These are phyloP conservation scores for Carpatolechia fugitivella DNA, from an alignment of 2,888 invertebrate genomes.

Conservation along the genomic window DNA sequence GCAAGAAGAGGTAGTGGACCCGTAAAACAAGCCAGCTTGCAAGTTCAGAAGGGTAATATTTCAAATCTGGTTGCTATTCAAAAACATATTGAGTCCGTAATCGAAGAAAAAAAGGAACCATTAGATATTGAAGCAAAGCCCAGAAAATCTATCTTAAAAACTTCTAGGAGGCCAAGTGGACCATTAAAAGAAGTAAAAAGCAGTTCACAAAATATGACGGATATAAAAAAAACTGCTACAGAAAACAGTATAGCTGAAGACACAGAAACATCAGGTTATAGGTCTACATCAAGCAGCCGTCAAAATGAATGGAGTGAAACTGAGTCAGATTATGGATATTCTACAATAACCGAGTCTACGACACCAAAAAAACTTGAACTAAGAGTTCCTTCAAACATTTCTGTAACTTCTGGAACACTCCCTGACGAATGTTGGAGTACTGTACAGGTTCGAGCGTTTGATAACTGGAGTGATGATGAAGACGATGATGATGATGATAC, in stretches of 20 bases:
- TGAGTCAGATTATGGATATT: constrained; percentile 82
- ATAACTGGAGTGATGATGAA: constrained; percentile 63
- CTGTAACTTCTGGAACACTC: constrained; percentile 65
- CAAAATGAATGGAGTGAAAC: constrained; percentile 69
- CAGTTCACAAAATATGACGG: constrained; percentile 25
- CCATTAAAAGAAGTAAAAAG: constrained; percentile 37
- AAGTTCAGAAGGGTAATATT: constrained; percentile 46
- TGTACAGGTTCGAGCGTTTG: constrained; percentile 59
- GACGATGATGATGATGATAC: constrained; percentile 60
- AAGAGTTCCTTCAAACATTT: constrained; percentile 52
- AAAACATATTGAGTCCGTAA: constrained; percentile 31
- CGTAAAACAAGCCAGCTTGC: constrained; percentile 44
- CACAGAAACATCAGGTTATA: constrained; percentile 78
- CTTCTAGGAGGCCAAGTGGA: constrained; percentile 43
- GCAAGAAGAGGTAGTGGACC: constrained; percentile 56
- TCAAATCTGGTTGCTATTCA: constrained; percentile 42
- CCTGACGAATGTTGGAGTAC: constrained; percentile 75
- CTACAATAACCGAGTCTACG: constrained; percentile 79
- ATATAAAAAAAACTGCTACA: constrained; percentile 27
- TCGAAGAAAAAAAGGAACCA: constrained; percentile 39
- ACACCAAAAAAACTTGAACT: constrained; percentile 78
- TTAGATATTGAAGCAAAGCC: constrained; percentile 36
- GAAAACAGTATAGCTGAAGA: constrained; percentile 55
- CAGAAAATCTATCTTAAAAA: constrained; percentile 66
- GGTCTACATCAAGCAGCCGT: constrained; percentile 68